Percentiles rank a stretch among this genome's conserved stretches.
Evolutionary conservation across 2,797 vertebrate genomes (phyloP).

Genomic region (Cyclura pinguis): DNA sequence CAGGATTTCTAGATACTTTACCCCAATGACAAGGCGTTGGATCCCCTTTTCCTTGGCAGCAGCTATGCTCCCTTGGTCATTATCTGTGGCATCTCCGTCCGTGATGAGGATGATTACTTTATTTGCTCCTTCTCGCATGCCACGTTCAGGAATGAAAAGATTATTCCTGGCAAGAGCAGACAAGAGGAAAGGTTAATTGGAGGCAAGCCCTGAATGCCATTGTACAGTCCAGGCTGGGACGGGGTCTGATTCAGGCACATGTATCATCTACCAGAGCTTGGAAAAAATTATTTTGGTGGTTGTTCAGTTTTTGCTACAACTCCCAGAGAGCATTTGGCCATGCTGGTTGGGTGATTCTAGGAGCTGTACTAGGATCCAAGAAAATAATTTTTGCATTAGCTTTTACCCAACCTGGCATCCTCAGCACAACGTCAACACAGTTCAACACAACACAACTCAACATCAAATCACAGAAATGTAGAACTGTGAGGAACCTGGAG

Average conservation of each 20-base stretch:
- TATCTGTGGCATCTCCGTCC: slow-evolving; percentile 83
- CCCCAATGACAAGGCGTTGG: slow-evolving; percentile 85
- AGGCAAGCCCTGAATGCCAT: not conserved
- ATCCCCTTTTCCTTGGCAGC: slow-evolving; percentile 64
- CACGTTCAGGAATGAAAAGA: slow-evolving; percentile 69
- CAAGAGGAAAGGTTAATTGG: not conserved
- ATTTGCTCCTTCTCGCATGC: slow-evolving; percentile 78
- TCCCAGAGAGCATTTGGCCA: not conserved
- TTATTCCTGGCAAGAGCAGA: slow-evolving; percentile 63
- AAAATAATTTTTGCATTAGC: not conserved
- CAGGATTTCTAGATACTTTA: slow-evolving; percentile 61
- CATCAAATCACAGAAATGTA: no score
- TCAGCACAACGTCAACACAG: no score
- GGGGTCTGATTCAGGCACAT: no score
- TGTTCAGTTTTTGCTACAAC: not conserved
- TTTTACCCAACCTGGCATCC: not conserved
- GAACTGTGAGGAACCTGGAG: no score
- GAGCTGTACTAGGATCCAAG: not conserved
- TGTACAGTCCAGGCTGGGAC: not conserved
- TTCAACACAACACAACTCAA: no score
- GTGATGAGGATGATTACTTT: slow-evolving; percentile 88
- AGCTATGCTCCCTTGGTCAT: slow-evolving; percentile 27
- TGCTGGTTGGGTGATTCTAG: not conserved
- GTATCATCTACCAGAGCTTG: no score
- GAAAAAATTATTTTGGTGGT: no score